Percentiles rank a stretch among this genome's conserved stretches.
Conservation (phyloP, 2,888 invertebrate genomes). For the Stenichneumon culpator region DNA sequence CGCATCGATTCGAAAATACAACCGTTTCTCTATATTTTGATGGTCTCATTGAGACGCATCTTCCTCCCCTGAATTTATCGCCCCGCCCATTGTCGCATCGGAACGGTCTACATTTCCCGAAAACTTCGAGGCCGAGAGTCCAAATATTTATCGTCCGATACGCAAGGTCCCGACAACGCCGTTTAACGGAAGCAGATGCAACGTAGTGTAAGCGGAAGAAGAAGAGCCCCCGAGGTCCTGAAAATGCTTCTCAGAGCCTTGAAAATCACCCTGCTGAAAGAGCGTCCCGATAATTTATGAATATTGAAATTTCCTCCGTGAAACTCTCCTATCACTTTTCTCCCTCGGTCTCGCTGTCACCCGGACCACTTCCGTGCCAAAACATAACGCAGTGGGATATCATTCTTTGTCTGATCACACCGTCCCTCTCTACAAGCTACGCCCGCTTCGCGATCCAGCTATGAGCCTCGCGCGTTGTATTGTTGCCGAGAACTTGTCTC, state of each 20-base stretch:
- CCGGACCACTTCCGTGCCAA: constrained; percentile 34
- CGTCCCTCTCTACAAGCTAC: constrained; percentile 10
- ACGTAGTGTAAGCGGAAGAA: constrained; percentile 21
- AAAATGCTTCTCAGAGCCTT: constrained; percentile 21
- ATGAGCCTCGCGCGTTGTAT: neutral
- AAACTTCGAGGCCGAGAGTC: neutral
- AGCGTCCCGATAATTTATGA: constrained; percentile 49
- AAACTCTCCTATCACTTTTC: constrained; percentile 25
- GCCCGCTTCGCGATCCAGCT: neutral
- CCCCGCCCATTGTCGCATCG: neutral
- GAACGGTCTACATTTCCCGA: neutral
- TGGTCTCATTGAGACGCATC: neutral
- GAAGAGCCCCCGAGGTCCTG: constrained; percentile 5
- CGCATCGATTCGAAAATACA: neutral
- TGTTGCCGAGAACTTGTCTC: constrained; percentile 18
- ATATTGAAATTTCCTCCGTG: constrained; percentile 55
- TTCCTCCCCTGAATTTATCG: neutral
- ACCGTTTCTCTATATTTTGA: neutral
- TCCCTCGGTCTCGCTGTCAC: neutral
- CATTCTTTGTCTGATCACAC: constrained; percentile 40
- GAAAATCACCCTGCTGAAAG: constrained; percentile 23
- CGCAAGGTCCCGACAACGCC: constrained; percentile 25
- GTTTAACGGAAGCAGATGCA: constrained; percentile 40
- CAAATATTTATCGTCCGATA: constrained; percentile 16
- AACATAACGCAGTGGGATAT: constrained; percentile 47